A percentile compares a stretch with the other conserved stretches of the same genome.
phyloP scores from a whole-genome alignment of 2,113 vertebrate species.

The Synodontis membranacea region DNA sequence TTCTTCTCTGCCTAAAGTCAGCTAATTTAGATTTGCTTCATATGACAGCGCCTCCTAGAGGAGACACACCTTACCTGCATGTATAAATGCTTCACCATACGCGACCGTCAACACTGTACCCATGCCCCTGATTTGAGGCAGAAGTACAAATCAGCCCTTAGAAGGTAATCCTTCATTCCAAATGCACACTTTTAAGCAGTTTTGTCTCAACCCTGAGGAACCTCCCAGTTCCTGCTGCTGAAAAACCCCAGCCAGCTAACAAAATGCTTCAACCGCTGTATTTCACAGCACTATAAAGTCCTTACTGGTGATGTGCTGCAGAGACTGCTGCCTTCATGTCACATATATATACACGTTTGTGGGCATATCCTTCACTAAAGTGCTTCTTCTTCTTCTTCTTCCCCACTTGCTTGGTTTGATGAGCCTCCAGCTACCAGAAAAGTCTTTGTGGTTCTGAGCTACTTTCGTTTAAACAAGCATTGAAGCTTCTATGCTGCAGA shows the following conservation, averaged over 20 bases:
- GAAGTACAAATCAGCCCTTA: no score
- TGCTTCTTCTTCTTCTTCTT: background rate
- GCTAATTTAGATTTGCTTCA: no score
- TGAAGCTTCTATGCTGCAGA: background rate
- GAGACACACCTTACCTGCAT: no score
- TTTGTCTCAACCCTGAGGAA: background rate
- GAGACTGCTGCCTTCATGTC: background rate
- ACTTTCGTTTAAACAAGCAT: background rate
- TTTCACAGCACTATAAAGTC: background rate
- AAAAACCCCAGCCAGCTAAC: background rate
- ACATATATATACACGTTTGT: background rate
- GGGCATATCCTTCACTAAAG: background rate
- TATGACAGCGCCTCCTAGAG: no score
- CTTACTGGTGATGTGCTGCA: background rate
- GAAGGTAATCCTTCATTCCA: background rate
- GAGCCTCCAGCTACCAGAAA: background rate
- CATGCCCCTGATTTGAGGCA: no score
- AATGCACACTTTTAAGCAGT: background rate
- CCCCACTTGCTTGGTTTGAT: background rate
- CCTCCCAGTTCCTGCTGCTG: background rate
- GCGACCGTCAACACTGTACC: no score
- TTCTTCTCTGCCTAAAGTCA: no score
- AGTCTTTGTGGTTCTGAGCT: background rate
- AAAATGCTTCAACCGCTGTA: background rate
- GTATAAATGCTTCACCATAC: no score